Evolutionary conservation across 1,140 invertebrate species (phyloP).

Genomic region (Musca vetustissima): DNA sequence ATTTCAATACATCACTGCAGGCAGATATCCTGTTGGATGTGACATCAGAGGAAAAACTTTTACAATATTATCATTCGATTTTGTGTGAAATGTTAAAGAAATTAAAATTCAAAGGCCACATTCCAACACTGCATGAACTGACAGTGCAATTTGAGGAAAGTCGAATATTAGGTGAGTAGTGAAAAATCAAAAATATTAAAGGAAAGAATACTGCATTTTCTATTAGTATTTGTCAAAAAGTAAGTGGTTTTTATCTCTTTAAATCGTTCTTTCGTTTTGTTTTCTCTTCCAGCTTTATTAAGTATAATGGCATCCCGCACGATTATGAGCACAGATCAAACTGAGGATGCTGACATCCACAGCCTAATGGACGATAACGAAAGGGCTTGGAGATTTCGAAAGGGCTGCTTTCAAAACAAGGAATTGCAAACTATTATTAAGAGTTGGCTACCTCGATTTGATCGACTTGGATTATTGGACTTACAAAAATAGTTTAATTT

Average conservation of each 20-base stretch:
- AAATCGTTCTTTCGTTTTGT: not conserved
- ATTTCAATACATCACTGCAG: slow-evolving; percentile 40
- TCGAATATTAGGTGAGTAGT: slow-evolving; percentile 46
- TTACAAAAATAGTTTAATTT: slow-evolving; percentile 6
- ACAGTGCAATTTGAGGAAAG: slow-evolving; percentile 41
- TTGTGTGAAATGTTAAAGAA: slow-evolving; percentile 38
- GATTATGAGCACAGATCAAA: slow-evolving; percentile 43
- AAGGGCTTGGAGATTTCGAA: slow-evolving; percentile 37
- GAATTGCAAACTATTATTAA: slow-evolving; percentile 35
- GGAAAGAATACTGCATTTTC: too few species aligned
- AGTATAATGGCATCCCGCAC: slow-evolving; percentile 34
- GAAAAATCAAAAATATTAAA: too few species aligned
- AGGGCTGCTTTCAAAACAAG: slow-evolving; percentile 36
- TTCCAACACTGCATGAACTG: slow-evolving; percentile 43
- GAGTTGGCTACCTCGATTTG: slow-evolving; percentile 39
- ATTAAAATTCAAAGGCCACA: slow-evolving; percentile 39
- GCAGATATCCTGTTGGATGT: slow-evolving; percentile 31
- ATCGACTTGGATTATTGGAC: slow-evolving; percentile 45
- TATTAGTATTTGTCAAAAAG: not conserved
- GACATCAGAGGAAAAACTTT: slow-evolving; percentile 33
- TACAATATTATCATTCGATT: slow-evolving; percentile 46
- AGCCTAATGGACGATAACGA: slow-evolving; percentile 40
- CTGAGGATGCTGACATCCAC: slow-evolving; percentile 45
- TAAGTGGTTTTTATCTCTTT: not conserved
- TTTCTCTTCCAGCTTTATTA: slow-evolving; percentile 36